Conservation (phyloP, 2,797 vertebrate genomes). For the Potorous gilbertii region DNA sequence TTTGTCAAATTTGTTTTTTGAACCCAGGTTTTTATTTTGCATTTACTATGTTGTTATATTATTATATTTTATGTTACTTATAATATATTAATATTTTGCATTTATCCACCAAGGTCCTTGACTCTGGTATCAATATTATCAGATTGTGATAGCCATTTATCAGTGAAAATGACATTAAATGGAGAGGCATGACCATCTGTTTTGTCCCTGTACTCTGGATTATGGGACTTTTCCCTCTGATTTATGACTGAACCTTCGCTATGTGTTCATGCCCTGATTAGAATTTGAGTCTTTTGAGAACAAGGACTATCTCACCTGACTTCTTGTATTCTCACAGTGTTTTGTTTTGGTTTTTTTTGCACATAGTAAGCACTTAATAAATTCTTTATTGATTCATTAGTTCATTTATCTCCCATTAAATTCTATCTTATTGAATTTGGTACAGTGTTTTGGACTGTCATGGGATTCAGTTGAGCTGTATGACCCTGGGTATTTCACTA, state of each 20-base stretch:
- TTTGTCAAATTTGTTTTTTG: neutral
- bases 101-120: neutral
- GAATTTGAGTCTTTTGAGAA: neutral
- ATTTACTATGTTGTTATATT: neutral
- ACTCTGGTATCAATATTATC: neutral
- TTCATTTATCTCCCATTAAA: neutral
- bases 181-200: neutral
- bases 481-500: neutral
- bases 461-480: neutral
- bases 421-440: neutral
- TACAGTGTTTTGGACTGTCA: neutral
- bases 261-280: neutral
- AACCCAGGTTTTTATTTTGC: neutral
- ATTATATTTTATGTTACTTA: neutral
- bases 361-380: neutral
- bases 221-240: neutral
- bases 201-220: neutral
- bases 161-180: neutral
- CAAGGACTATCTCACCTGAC: neutral
- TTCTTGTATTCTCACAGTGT: neutral
- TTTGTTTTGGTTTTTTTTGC: neutral
- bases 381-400: neutral
- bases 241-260: neutral
- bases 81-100: neutral
- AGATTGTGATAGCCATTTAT: neutral